phyloP scores from a whole-genome alignment of 2,113 vertebrate genomes.

The Channa argus region DNA sequence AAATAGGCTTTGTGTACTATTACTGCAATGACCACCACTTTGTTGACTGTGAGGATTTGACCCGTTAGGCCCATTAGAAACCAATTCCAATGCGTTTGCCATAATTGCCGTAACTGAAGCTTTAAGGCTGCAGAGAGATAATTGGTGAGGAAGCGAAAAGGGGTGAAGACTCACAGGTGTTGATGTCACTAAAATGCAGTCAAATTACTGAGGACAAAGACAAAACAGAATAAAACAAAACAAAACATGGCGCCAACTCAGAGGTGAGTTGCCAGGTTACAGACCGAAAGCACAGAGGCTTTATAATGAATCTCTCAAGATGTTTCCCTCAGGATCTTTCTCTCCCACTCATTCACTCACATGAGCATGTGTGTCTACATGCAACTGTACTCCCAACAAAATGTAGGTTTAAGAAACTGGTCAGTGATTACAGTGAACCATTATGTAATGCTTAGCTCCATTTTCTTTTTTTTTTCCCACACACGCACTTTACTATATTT shows the following conservation, averaged over 20 bases:
- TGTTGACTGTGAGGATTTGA: constrained; percentile 52
- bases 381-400: not conserved
- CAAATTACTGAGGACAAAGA: constrained; percentile 39
- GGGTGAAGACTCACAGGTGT: constrained; percentile 30
- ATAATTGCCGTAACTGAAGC: constrained; percentile 42
- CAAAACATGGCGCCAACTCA: constrained; percentile 58
- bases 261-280: constrained; percentile 82
- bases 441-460: not conserved
- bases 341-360: constrained; percentile 23
- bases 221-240: constrained; percentile 35
- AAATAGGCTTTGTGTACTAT: constrained; percentile 41
- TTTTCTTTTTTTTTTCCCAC: not conserved
- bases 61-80: constrained; percentile 47
- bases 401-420: not conserved
- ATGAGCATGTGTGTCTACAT: not conserved
- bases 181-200: constrained; percentile 36
- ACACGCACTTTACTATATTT: not conserved
- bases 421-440: not conserved
- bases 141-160: constrained; percentile 31
- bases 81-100: constrained; percentile 29
- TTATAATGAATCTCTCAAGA: constrained; percentile 72
- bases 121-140: constrained; percentile 32
- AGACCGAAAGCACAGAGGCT: constrained; percentile 73
- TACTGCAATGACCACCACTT: constrained; percentile 45
- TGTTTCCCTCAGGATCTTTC: constrained; percentile 46